These are phyloP conservation scores for Fundulus diaphanus DNA, from an alignment of 2,797 vertebrate genomes.

Conservation along the genomic window DNA sequence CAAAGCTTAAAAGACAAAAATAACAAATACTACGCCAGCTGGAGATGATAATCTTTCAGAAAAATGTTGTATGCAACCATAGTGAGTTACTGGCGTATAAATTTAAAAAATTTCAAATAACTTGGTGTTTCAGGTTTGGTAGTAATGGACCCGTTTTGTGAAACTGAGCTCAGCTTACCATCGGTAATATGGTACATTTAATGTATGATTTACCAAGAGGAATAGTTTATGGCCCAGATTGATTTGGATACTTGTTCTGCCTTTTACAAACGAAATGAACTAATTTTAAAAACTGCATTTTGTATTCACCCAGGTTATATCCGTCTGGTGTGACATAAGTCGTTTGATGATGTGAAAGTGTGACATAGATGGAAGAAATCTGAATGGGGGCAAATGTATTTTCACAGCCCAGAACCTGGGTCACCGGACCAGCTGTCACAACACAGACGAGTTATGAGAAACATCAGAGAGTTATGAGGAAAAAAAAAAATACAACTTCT, in stretches of 20 bases:
- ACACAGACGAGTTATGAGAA: too few species aligned
- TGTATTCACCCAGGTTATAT: not conserved
- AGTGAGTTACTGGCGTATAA: too few species aligned
- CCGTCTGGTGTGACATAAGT: not conserved
- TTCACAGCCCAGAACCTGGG: not conserved
- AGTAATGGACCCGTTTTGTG: not conserved
- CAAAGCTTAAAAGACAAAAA: too few species aligned
- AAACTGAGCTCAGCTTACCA: not conserved
- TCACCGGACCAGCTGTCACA: not conserved
- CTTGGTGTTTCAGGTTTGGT: not conserved
- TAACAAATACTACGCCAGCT: too few species aligned
- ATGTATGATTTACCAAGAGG: not conserved
- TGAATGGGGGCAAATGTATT: not conserved
- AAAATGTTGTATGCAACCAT: too few species aligned
- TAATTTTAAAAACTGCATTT: not conserved
- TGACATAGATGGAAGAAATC: not conserved
- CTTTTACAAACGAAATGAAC: not conserved
- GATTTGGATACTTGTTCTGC: not conserved
- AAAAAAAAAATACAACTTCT: not conserved
- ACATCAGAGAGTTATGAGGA: not conserved
- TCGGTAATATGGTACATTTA: not conserved
- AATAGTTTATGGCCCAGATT: not conserved
- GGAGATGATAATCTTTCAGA: too few species aligned
- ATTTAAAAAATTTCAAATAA: too few species aligned
- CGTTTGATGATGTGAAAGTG: not conserved